These are phyloP conservation scores for Diplazon laetatorius DNA, from an alignment of 2,888 invertebrate species.

Conservation along the genomic window DNA sequence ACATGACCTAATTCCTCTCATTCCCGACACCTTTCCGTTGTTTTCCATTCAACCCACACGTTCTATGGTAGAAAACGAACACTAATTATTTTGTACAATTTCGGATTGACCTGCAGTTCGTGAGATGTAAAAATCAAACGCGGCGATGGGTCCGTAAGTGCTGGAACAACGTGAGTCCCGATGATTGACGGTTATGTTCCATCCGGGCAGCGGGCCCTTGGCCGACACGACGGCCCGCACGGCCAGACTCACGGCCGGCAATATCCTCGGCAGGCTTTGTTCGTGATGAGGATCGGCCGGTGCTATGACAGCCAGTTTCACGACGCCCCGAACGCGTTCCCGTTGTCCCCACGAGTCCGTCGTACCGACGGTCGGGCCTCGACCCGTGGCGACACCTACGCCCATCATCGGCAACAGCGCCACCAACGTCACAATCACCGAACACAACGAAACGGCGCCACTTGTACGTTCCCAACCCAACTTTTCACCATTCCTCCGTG, in stretches of 20 bases:
- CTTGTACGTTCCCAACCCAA: background rate
- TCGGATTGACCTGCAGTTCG: slow-evolving; percentile 86
- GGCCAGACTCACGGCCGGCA: slow-evolving; percentile 89
- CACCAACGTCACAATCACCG: slow-evolving; percentile 20
- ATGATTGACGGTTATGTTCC: slow-evolving; percentile 87
- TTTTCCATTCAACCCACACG: too few relatives aligned
- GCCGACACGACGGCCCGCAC: slow-evolving; percentile 85
- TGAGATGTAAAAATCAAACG: slow-evolving; percentile 90
- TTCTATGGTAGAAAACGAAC: too few relatives aligned
- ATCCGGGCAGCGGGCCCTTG: slow-evolving; percentile 87
- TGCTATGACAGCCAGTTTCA: slow-evolving; percentile 87
- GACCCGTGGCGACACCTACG: slow-evolving; percentile 32
- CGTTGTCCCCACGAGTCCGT: slow-evolving; percentile 18
- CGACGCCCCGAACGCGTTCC: slow-evolving; percentile 77
- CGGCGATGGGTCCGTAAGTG: slow-evolving; percentile 89
- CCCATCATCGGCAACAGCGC: slow-evolving; percentile 13
- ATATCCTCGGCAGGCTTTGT: slow-evolving; percentile 86
- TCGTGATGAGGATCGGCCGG: slow-evolving; percentile 86
- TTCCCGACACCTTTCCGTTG: too few relatives aligned
- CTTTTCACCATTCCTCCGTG: slow-evolving; percentile 40
- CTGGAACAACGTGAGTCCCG: slow-evolving; percentile 91
- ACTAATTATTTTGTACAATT: too few relatives aligned
- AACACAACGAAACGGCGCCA: slow-evolving; percentile 10
- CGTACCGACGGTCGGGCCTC: slow-evolving; percentile 8
- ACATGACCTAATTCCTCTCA: background rate